Base-by-base conservation (phyloP, 35 echinoderm and acorn worm genomes). In the Chiridota heheva region DNA sequence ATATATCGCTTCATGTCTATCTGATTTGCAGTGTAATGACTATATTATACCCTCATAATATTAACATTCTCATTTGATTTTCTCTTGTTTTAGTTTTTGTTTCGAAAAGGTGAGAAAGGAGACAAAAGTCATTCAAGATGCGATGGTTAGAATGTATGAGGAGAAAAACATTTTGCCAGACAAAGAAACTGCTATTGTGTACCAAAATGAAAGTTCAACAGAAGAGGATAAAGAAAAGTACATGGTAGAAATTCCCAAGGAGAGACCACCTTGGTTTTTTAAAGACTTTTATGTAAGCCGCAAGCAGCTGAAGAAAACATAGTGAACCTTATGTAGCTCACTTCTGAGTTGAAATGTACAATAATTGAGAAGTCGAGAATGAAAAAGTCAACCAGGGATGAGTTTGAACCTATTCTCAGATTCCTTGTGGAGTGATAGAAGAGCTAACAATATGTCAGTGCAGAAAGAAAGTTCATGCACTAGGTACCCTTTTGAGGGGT, bases 231-330 rank as follows among this genome's bases (percentile, higher is more conserved):
- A 40, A 33, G 43, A 81, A 7, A 81, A 63, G 43, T 24, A 81
- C 58, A 62, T 81, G 61, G 77, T 81, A 8, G 57, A 81, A 42
- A 63, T 81, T 33, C 61, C 61, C 5, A 81, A 64, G 33, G 64
- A 81, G 58, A 62, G 77, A n/a, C 77, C 77, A 13, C 26, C 44
- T 28, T 81, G 77, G 77, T 81, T 81, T 28, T 39, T 42, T 13
- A 81, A 60, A 37, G 57, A 81, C 26, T 12, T 81, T 15, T 77
- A 12, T 60, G 43, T 57, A 16, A 72, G 40, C 41, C 35, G 22
- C 22, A 5, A n/a, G n/a, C n/a, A n/a, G n/a, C n/a, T n/a, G n/a
- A n/a, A n/a, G n/a, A n/a, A n/a, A n/a, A n/a, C n/a, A n/a, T n/a
- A n/a, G n/a, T n/a, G n/a, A n/a, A n/a, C n/a, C n/a, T n/a, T n/a